These are phyloP conservation scores for Taenaris catops DNA, from an alignment of 2,888 invertebrate genomes.

Conservation along the genomic window DNA sequence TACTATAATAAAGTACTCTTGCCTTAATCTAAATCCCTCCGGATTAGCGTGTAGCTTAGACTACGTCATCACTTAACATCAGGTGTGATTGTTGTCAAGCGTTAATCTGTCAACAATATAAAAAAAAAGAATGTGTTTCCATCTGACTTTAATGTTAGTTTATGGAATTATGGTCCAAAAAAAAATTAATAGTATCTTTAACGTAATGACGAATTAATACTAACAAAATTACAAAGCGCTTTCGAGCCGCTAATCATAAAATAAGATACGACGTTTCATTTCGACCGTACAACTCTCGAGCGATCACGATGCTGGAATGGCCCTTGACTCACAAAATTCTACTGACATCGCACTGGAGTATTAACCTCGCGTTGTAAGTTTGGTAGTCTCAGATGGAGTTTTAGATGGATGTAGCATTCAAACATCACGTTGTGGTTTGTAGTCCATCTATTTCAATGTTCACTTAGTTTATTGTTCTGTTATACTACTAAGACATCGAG, in stretches of 20 bases:
- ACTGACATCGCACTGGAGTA: constrained; percentile 62
- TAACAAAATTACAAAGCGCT: constrained; percentile 80
- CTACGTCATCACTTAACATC: too few relatives aligned
- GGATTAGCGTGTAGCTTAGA: too few relatives aligned
- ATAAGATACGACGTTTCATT: constrained; percentile 81
- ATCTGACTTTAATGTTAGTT: too few relatives aligned
- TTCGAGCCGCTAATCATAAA: constrained; percentile 81
- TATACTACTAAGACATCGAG: constrained; percentile 14
- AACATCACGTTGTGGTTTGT: constrained; percentile 12
- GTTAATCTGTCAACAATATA: too few relatives aligned
- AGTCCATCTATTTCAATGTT: constrained; percentile 7
- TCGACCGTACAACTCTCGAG: constrained; percentile 76
- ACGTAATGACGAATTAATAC: too few relatives aligned
- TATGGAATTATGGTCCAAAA: too few relatives aligned
- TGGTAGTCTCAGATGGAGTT: constrained; percentile 52
- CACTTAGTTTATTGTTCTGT: constrained; percentile 16
- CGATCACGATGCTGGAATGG: constrained; percentile 76
- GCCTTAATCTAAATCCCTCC: too few relatives aligned
- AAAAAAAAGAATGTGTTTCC: too few relatives aligned
- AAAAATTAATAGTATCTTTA: too few relatives aligned
- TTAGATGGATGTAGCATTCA: constrained; percentile 31
- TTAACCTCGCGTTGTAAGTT: constrained; percentile 57
- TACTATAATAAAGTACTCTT: too few relatives aligned
- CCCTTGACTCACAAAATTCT: constrained; percentile 78
- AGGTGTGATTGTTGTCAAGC: too few relatives aligned